phyloP scores from a whole-genome alignment of 2,888 invertebrate species.

The Chorisops tibialis region DNA sequence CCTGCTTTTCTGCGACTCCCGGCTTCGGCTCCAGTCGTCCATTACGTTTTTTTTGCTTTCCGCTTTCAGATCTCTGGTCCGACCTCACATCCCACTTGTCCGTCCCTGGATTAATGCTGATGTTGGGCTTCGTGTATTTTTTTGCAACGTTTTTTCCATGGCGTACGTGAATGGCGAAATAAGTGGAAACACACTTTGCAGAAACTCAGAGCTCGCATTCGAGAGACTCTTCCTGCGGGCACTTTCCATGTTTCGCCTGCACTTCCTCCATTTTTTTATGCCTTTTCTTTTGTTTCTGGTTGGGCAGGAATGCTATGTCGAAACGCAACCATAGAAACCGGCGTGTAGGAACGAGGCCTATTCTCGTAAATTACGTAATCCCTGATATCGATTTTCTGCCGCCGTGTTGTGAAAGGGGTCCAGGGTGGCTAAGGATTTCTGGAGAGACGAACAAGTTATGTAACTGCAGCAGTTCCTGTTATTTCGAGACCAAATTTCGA shows the following conservation, averaged over 20 bases:
- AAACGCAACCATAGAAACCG: constrained; percentile 31
- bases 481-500: too few species aligned
- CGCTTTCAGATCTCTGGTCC: neutral
- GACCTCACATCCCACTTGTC: neutral
- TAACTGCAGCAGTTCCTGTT: neutral
- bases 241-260: constrained; percentile 18
- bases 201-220: neutral
- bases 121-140: constrained; percentile 17
- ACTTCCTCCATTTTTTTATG: constrained; percentile 27
- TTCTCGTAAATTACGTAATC: constrained; percentile 27
- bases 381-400: constrained; percentile 28
- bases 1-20: too few species aligned
- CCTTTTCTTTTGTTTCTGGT: constrained; percentile 14
- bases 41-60: too few species aligned
- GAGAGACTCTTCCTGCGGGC: constrained; percentile 16
- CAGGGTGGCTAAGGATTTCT: constrained; percentile 12
- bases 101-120: neutral
- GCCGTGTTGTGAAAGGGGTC: constrained; percentile 16
- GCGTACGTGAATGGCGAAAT: too few species aligned
- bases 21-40: too few species aligned
- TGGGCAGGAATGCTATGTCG: constrained; percentile 14
- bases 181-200: too few species aligned
- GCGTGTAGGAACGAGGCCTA: constrained; percentile 8
- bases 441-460: neutral
- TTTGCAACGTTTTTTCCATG: too few species aligned